phyloP scores from a whole-genome alignment of 2,797 vertebrate species.

The Scleropages formosus region DNA sequence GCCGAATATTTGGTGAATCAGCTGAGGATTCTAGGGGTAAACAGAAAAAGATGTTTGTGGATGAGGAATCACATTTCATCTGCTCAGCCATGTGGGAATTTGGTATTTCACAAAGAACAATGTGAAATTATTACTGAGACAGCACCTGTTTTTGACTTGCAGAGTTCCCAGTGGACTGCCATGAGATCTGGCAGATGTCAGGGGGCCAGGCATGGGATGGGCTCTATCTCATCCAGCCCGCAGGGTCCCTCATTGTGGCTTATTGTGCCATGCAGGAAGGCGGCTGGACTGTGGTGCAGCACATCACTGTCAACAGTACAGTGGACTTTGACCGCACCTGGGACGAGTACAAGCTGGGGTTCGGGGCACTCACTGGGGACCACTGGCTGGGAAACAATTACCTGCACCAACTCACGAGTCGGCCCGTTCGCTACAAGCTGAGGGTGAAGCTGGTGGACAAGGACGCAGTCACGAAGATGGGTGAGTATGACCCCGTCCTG shows the following conservation, averaged over 20 bases:
- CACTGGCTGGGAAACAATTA: slow-evolving; percentile 86
- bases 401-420: slow-evolving; percentile 71
- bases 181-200: slow-evolving; percentile 77
- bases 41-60: not conserved
- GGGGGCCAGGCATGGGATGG: slow-evolving; percentile 73
- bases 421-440: slow-evolving; percentile 66
- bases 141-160: slow-evolving; percentile 30
- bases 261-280: slow-evolving; percentile 83
- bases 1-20: not conserved
- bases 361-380: slow-evolving; percentile 71
- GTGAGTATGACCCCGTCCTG: slow-evolving; percentile 73
- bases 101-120: not conserved
- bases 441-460: slow-evolving; percentile 77
- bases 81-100: not conserved
- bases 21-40: not conserved
- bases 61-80: not conserved
- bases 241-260: slow-evolving; percentile 63
- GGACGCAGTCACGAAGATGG: slow-evolving; percentile 69
- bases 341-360: slow-evolving; percentile 77
- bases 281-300: slow-evolving; percentile 84
- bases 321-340: slow-evolving; percentile 78
- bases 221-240: slow-evolving; percentile 77
- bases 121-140: not conserved
- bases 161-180: slow-evolving; percentile 78
- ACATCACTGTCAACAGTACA: slow-evolving; percentile 79